phyloP scores from a whole-genome alignment of 2,113 vertebrate genomes.

The Reinhardtius hippoglossoides region DNA sequence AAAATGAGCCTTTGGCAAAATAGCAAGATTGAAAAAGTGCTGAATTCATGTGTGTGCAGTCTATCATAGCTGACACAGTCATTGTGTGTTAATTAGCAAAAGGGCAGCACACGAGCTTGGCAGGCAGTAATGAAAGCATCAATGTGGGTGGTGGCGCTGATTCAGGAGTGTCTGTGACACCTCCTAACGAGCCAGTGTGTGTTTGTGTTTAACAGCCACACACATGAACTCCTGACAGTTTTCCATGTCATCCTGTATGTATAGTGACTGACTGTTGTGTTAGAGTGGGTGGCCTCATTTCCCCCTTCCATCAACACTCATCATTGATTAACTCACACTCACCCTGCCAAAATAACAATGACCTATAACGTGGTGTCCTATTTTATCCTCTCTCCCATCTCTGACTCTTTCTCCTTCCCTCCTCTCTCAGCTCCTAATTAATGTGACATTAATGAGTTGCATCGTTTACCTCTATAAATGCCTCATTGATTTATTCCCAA shows the following conservation, averaged over 20 bases:
- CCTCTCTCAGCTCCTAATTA: slow-evolving; percentile 51
- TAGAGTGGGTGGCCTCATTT: slow-evolving; percentile 14
- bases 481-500: slow-evolving; percentile 66
- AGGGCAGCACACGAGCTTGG: slow-evolving; percentile 41
- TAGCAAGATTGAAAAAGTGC: slow-evolving; percentile 20
- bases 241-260: slow-evolving; percentile 7
- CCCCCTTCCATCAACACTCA: slow-evolving; percentile 51
- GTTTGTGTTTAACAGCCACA: not conserved
- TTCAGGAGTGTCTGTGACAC: slow-evolving; percentile 43
- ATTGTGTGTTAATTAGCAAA: slow-evolving; percentile 65
- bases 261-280: slow-evolving; percentile 20
- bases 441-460: slow-evolving; percentile 68
- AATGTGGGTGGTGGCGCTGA: slow-evolving; percentile 43
- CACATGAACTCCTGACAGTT: not conserved
- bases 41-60: slow-evolving; percentile 59
- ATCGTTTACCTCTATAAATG: slow-evolving; percentile 64
- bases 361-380: slow-evolving; percentile 31
- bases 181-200: slow-evolving; percentile 32
- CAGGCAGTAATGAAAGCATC: slow-evolving; percentile 34
- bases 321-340: slow-evolving; percentile 53
- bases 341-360: slow-evolving; percentile 27
- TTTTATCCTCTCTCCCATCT: slow-evolving; percentile 31
- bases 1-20: not conserved
- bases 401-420: not conserved
- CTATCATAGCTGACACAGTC: slow-evolving; percentile 62